Conservation (phyloP, 2,888 invertebrate species). For the Poecilus cupreus region DNA sequence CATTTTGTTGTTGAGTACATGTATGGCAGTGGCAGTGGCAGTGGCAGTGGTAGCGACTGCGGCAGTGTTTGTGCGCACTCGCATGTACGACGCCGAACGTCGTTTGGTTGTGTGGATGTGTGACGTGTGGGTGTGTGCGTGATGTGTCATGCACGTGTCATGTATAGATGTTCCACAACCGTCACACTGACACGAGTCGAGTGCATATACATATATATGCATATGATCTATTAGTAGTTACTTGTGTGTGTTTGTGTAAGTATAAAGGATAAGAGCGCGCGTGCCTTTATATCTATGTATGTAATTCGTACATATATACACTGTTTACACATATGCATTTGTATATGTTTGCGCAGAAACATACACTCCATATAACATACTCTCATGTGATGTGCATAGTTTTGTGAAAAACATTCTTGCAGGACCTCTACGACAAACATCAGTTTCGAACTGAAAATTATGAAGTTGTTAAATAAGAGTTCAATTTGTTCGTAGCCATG, state of each 20-base stretch:
- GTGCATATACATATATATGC: slow-evolving; percentile 6
- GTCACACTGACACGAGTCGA: slow-evolving; percentile 4
- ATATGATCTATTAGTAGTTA: slow-evolving; percentile 15
- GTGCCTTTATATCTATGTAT: background rate
- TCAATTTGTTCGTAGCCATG: slow-evolving; percentile 43
- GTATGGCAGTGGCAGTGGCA: slow-evolving; percentile 4
- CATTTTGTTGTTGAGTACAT: slow-evolving; percentile 17
- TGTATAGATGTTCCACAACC: slow-evolving; percentile 13
- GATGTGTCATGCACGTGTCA: slow-evolving; percentile 25
- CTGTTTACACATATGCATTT: slow-evolving; percentile 8
- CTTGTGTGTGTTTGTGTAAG: background rate
- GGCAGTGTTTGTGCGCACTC: background rate
- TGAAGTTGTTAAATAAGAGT: slow-evolving; percentile 35
- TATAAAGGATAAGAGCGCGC: slow-evolving; percentile 8
- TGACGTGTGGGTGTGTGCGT: slow-evolving; percentile 1
- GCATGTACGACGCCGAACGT: background rate
- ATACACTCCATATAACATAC: background rate
- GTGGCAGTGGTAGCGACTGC: background rate
- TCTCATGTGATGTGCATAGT: slow-evolving; percentile 25
- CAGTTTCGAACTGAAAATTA: slow-evolving; percentile 9
- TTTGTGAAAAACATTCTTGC: slow-evolving; percentile 18
- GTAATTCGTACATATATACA: slow-evolving; percentile 10
- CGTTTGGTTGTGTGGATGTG: no score
- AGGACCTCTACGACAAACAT: background rate
- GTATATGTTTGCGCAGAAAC: slow-evolving; percentile 20